Base-by-base conservation (phyloP, 2,113 vertebrate species). In the Stomatorhinus ivindoensis region DNA sequence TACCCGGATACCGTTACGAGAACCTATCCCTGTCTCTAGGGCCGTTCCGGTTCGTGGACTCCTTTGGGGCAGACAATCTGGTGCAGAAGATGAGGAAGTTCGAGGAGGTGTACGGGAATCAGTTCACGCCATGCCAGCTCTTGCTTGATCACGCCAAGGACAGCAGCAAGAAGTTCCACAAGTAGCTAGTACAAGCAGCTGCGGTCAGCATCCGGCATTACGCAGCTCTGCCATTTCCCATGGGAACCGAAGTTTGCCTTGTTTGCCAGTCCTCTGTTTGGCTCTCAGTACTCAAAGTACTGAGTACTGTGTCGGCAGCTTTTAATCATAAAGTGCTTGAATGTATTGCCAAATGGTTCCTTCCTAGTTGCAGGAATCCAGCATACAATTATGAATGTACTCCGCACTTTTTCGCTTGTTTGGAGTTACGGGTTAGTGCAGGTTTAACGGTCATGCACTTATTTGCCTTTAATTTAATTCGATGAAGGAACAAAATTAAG, bases 91-190 rank as follows among this genome's bases (percentile, higher is more conserved):
- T 99, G 96, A 95, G 93, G 39, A 96, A 94, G 90, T 99, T 96
- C 0, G 98, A 99, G 91, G 95, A 94, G 0, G 94, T 97, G 44
- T 99, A 98, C 0, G 98, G 98, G 11, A 96, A 95, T 83, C 97
- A 97, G 86, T 99, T 99, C 94, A 97, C 97, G 0, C 98, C 98
- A 0, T 99, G 98, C 94, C 97, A 97, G 91, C 96, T 99, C 89
- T 95, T 99, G 19, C 91, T 97, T 27, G 98, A 99, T 93, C 95
- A 99, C 0, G 98, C 98, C 27, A 97, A 94, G 51, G 97, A 96
- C 93, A 82, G 96, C 0, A 92, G 93, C 96, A 99, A 96, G 96
- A 98, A 95, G 46, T 99, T 99, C 92, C 96, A 97, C 95, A 96
- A 96, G 90, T 99, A 97, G 97, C 46, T 27, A 15, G 7, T 44